Conservation (phyloP, 37 sponge, comb jelly and placozoan species). For the Chondrilla cf. caribensis region DNA sequence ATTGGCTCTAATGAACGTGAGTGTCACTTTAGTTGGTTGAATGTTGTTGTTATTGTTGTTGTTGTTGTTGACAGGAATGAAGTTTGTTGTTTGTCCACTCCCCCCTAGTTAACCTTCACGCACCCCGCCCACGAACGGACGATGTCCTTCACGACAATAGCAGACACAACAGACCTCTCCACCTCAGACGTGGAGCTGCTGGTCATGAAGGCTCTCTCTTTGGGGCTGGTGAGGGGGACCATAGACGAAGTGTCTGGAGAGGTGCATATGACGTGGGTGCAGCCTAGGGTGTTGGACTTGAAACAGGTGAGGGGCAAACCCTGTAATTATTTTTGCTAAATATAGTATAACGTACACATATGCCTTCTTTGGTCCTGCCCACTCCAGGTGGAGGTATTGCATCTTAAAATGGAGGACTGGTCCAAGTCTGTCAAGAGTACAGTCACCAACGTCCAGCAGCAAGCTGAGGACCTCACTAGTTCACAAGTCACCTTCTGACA, state of each 20-base stretch:
- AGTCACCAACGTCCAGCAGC: not conserved
- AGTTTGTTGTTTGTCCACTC: too few relatives aligned
- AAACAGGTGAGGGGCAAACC: conserved; percentile 60
- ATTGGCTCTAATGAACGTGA: conserved; percentile 65
- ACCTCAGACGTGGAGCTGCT: conserved; percentile 74
- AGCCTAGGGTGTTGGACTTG: conserved; percentile 82
- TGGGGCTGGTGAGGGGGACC: conserved; percentile 75
- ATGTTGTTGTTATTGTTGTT: not conserved
- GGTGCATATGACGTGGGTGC: conserved; percentile 90
- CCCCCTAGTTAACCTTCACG: conserved; percentile 49
- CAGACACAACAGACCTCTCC: conserved; percentile 34
- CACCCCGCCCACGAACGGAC: conserved; percentile 58
- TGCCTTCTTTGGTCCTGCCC: not conserved
- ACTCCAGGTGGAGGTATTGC: conserved; percentile 39
- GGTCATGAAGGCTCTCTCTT: conserved; percentile 86
- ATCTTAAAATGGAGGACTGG: conserved; percentile 53
- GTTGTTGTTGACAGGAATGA: too few relatives aligned
- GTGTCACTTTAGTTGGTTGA: too few relatives aligned
- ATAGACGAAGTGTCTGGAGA: conserved; percentile 77
- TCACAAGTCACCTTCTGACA: not conserved
- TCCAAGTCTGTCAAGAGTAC: conserved; percentile 53
- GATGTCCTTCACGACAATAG: conserved; percentile 40
- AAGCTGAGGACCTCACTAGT: not conserved
- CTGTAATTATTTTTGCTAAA: not conserved
- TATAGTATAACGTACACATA: not conserved